Percentiles rank a stretch among this genome's conserved stretches.
These are phyloP conservation scores for Caenorhabditis inopinata DNA, from an alignment of 1,140 invertebrate genomes.

Conservation along the genomic window DNA sequence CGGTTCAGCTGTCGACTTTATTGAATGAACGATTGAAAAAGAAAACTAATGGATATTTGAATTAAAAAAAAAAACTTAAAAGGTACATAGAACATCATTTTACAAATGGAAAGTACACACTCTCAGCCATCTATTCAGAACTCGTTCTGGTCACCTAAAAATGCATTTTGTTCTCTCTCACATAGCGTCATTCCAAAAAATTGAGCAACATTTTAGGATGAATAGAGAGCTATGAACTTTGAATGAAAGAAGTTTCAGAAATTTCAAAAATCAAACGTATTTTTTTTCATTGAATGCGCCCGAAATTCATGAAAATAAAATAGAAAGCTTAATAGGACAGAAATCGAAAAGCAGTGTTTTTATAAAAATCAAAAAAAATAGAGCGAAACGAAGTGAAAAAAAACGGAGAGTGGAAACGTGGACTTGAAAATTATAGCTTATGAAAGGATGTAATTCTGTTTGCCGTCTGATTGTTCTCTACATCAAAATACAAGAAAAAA, in stretches of 20 bases:
- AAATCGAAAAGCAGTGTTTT: constrained; percentile 22
- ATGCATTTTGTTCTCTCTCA: background rate
- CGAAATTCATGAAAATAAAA: background rate
- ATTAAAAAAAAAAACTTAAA: no score
- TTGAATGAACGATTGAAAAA: no score
- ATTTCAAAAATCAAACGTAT: background rate
- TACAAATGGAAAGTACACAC: background rate
- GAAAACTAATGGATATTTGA: no score
- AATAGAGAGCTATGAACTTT: background rate
- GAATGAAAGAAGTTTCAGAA: background rate
- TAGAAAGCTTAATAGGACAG: background rate
- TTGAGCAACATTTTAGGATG: background rate
- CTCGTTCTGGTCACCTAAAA: background rate
- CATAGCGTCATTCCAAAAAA: constrained; percentile 11
- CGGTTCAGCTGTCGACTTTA: no score
- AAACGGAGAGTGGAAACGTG: constrained; percentile 14
- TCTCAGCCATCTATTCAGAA: background rate
- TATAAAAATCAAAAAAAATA: background rate
- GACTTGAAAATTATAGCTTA: constrained; percentile 11
- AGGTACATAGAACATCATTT: no score
- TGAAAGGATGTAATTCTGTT: background rate
- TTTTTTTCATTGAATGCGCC: background rate
- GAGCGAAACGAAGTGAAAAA: background rate
- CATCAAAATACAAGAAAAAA: background rate
- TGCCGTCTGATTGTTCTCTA: background rate